Conservation (phyloP, 2,113 vertebrate genomes). For the Phasianus colchicus region DNA sequence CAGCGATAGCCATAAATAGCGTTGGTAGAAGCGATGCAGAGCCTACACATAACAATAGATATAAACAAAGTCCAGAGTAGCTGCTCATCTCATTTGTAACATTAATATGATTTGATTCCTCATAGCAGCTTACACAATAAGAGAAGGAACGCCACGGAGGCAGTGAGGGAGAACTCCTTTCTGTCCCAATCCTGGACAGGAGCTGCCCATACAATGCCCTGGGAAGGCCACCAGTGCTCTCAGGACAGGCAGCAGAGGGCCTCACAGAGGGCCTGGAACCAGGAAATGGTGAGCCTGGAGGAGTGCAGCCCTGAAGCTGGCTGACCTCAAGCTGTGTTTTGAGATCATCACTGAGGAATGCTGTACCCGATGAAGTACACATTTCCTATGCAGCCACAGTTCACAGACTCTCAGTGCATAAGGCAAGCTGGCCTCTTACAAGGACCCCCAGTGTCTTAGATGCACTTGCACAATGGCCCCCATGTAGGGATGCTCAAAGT, state of each 20-base stretch:
- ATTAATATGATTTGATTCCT: conserved; percentile 17
- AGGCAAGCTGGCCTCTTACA: not conserved
- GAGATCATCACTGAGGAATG: not conserved
- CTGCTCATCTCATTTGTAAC: not conserved
- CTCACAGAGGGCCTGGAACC: too few relatives aligned
- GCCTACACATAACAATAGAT: conserved; percentile 14
- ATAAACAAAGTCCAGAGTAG: not conserved
- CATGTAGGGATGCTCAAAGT: not conserved
- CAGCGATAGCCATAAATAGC: conserved; percentile 39
- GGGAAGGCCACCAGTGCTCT: not conserved
- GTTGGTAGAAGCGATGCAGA: conserved; percentile 8
- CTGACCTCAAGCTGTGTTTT: not conserved
- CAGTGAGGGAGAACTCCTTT: not conserved
- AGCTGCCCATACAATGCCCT: too few relatives aligned
- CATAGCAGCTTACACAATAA: not conserved
- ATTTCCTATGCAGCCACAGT: not conserved
- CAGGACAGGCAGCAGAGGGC: not conserved
- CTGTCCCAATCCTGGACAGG: not conserved
- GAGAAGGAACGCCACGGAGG: conserved; percentile 3
- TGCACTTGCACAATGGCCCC: too few relatives aligned
- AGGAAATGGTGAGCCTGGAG: too few relatives aligned
- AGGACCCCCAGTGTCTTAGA: not conserved
- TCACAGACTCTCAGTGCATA: not conserved
- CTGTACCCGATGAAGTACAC: not conserved
- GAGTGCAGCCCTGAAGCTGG: not conserved